Percentiles rank a stretch among this genome's conserved stretches.
Evolutionary conservation across 2,113 vertebrate genomes (phyloP).

Genomic region (Phrynosoma blainvillii): DNA sequence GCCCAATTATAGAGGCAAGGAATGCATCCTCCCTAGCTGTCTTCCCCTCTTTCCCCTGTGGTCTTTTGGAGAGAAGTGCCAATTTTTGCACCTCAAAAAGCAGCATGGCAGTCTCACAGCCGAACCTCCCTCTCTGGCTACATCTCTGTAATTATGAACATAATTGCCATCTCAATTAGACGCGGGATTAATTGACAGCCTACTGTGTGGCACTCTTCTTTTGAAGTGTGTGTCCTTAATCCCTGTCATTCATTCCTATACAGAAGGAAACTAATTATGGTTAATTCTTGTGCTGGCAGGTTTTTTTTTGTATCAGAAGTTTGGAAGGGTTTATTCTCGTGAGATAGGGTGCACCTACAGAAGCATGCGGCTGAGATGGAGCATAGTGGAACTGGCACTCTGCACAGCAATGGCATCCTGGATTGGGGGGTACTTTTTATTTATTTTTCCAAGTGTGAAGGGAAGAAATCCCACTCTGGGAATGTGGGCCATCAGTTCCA

Average conservation of each 20-base stretch:
- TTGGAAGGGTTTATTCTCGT: not conserved
- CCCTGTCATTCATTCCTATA: not conserved
- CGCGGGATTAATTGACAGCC: not conserved
- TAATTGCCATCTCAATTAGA: not conserved
- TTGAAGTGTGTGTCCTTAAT: not conserved
- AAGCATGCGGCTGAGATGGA: not conserved
- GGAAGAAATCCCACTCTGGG: too few species aligned
- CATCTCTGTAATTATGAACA: not conserved
- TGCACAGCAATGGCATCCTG: too few species aligned
- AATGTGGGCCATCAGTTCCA: too few species aligned
- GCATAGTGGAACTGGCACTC: not conserved
- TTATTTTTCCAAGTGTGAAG: too few species aligned
- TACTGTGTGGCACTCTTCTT: not conserved
- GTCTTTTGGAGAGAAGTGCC: not conserved
- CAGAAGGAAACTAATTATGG: not conserved
- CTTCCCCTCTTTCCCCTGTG: not conserved
- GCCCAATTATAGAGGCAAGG: not conserved
- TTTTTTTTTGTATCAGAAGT: not conserved
- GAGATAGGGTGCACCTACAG: not conserved
- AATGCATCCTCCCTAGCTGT: not conserved
- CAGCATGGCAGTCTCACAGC: not conserved
- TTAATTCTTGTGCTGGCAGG: not conserved
- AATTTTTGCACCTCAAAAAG: too few species aligned
- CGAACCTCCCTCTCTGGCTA: too few species aligned
- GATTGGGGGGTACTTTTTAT: too few species aligned